Percentiles rank a stretch among this genome's conserved stretches.
phyloP scores from a whole-genome alignment of 2,888 invertebrate species.

The Pyrrhosoma nymphula region DNA sequence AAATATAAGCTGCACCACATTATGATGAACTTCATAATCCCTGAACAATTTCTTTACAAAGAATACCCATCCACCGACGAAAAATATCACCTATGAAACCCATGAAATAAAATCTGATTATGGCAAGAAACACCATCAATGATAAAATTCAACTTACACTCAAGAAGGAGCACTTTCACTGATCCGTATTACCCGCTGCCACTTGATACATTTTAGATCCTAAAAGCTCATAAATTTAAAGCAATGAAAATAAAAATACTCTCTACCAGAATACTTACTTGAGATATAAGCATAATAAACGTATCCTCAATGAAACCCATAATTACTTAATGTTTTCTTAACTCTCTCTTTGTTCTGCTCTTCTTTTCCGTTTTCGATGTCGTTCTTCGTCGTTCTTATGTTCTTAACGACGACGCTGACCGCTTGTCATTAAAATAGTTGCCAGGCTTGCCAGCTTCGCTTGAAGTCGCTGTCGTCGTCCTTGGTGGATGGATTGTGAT shows the following conservation, averaged over 20 bases:
- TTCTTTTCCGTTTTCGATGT: too few relatives aligned
- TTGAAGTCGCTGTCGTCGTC: background rate
- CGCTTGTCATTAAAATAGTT: too few relatives aligned
- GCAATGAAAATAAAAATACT: background rate
- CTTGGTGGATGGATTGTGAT: background rate
- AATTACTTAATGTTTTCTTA: slow-evolving; percentile 69
- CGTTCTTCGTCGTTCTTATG: too few relatives aligned
- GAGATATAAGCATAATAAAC: slow-evolving; percentile 89
- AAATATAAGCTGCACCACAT: slow-evolving; percentile 96
- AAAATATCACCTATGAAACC: slow-evolving; percentile 90
- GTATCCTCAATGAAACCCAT: slow-evolving; percentile 94
- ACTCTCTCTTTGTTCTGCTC: background rate
- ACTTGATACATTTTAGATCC: background rate
- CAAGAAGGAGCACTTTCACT: background rate
- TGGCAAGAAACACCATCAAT: background rate
- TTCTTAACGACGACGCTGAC: too few relatives aligned
- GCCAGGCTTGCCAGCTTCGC: too few relatives aligned
- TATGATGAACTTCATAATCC: slow-evolving; percentile 98
- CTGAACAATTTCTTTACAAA: slow-evolving; percentile 98
- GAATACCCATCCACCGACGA: slow-evolving; percentile 98
- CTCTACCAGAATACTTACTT: slow-evolving; percentile 79
- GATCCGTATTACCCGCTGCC: background rate
- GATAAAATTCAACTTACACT: background rate
- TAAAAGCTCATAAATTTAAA: background rate
- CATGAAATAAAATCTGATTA: slow-evolving; percentile 71